A percentile compares a stretch with the other conserved stretches of the same genome.
phyloP scores from a whole-genome alignment of 2,113 vertebrate species.

The Bambusicola thoracicus region DNA sequence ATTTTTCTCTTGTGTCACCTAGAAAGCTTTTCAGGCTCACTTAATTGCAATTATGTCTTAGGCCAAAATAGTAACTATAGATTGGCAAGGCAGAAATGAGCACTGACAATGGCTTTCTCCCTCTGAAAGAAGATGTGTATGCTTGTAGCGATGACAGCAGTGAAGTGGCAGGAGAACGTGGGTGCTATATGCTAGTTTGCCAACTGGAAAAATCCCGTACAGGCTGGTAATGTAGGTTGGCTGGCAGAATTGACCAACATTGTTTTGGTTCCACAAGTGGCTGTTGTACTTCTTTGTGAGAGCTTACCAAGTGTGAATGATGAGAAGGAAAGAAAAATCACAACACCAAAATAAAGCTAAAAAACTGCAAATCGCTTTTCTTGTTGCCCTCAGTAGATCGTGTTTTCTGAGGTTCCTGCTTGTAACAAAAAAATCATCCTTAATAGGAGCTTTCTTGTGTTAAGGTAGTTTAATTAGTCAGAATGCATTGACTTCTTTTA shows the following conservation, averaged over 20 bases:
- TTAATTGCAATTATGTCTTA: background rate
- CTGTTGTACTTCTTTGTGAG: background rate
- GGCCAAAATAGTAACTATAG: background rate
- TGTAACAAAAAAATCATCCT: background rate
- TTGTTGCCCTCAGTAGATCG: background rate
- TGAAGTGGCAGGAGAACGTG: background rate
- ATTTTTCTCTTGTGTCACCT: background rate
- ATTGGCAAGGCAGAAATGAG: background rate
- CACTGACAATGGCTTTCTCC: background rate
- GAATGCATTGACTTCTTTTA: background rate
- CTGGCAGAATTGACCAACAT: background rate
- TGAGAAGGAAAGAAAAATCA: background rate
- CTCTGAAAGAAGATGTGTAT: background rate
- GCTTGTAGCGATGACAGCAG: too few species aligned
- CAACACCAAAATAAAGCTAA: background rate
- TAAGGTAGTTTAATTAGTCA: conserved; percentile 7
- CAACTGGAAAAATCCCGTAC: background rate
- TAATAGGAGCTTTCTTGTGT: background rate
- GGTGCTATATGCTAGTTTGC: background rate
- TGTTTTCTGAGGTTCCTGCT: background rate
- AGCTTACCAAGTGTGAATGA: background rate
- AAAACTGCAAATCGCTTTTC: background rate
- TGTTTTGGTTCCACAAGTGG: background rate
- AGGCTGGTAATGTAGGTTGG: background rate
- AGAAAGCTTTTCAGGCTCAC: background rate